Evolutionary conservation across 2,113 vertebrate genomes (phyloP).

Genomic region (Rhombomys opimus): DNA sequence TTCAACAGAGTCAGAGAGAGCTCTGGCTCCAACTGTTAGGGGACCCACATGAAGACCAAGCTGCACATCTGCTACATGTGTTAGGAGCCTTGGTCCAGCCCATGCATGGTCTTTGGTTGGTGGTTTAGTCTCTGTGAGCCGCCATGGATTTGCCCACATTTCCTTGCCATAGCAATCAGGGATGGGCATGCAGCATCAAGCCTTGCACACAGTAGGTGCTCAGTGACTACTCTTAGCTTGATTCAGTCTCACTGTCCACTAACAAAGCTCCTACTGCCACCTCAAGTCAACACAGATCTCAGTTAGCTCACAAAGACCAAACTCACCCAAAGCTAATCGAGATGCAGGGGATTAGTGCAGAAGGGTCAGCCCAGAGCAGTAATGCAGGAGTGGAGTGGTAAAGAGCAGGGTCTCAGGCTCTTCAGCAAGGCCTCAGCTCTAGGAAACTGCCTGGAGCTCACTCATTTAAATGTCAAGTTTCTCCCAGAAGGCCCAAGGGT

Average conservation of each 20-base stretch:
- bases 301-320: background rate
- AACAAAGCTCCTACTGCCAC: background rate
- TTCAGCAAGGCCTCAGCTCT: background rate
- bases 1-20: too few species aligned
- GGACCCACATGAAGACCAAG: too few species aligned
- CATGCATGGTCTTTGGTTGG: too few species aligned
- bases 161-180: background rate
- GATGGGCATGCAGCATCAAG: background rate
- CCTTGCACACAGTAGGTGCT: background rate
- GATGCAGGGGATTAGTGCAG: background rate
- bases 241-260: background rate
- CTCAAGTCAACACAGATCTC: background rate
- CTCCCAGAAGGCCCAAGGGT: background rate
- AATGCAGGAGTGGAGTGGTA: background rate
- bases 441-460: background rate
- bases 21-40: too few species aligned
- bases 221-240: background rate
- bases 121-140: too few species aligned
- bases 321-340: background rate
- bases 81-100: too few species aligned
- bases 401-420: background rate
- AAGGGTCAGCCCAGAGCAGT: background rate
- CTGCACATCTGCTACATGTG: too few species aligned
- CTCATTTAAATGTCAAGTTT: conserved; percentile 16
- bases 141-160: background rate